phyloP scores from a whole-genome alignment of 2,113 vertebrate genomes.

The Oreochromis aureus region DNA sequence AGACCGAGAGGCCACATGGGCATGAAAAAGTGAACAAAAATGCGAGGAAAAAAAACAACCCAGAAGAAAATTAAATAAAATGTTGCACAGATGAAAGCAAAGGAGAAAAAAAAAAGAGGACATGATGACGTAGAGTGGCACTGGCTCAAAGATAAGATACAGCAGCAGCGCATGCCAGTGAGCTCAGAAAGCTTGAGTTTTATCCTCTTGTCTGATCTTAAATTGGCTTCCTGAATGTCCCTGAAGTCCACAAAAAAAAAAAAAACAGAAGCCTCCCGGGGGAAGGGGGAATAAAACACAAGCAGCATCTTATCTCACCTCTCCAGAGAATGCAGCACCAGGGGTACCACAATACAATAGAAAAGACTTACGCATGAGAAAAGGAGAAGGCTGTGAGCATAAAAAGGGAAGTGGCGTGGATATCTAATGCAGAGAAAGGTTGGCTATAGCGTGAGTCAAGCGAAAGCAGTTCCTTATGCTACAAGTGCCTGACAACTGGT shows the following conservation, averaged over 20 bases:
- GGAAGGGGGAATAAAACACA: slow-evolving; percentile 5
- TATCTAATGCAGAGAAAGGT: slow-evolving; percentile 4
- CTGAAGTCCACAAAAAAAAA: background rate
- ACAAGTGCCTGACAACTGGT: background rate
- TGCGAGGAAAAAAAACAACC: background rate
- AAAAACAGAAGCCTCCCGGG: background rate
- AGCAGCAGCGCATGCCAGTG: slow-evolving; percentile 7
- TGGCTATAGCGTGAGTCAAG: slow-evolving; percentile 11
- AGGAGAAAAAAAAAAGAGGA: background rate
- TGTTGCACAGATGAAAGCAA: background rate
- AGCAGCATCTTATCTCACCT: slow-evolving; percentile 32
- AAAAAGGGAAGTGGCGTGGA: slow-evolving; percentile 21
- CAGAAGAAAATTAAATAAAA: background rate
- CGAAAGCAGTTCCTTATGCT: slow-evolving; percentile 26
- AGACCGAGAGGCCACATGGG: background rate
- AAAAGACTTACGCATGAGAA: background rate
- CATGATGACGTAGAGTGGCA: background rate
- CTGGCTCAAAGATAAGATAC: slow-evolving; percentile 17
- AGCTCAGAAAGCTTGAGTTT: slow-evolving; percentile 22
- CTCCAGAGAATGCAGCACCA: slow-evolving; percentile 10
- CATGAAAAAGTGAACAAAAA: background rate
- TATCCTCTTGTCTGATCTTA: slow-evolving; percentile 42
- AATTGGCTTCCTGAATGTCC: slow-evolving; percentile 23
- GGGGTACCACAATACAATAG: background rate
- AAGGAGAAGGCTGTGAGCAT: slow-evolving; percentile 7